phyloP scores from a whole-genome alignment of 1,140 invertebrate species.

The Harpegnathos saltator region DNA sequence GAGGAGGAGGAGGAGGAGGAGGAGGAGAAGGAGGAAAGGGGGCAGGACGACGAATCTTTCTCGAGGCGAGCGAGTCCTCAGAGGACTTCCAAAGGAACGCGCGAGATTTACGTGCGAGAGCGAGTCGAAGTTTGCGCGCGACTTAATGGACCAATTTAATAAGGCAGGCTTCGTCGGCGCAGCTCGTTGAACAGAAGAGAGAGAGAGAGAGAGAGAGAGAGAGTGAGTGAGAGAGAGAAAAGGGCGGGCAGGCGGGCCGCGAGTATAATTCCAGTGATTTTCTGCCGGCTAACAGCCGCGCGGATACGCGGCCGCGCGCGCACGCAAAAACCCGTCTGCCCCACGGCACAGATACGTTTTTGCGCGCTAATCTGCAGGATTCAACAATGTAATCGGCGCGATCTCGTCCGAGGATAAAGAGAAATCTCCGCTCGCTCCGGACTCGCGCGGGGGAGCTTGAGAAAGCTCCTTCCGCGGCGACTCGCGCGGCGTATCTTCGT shows the following conservation, averaged over 20 bases:
- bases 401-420: conserved; percentile 31
- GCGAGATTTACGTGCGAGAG: neutral
- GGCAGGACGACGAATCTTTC: neutral
- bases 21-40: too few species aligned
- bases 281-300: conserved; percentile 24
- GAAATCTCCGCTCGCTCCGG: neutral
- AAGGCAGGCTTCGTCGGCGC: conserved; percentile 26
- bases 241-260: conserved; percentile 28
- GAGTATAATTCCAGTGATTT: conserved; percentile 65
- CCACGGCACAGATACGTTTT: conserved; percentile 20
- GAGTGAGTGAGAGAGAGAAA: too few species aligned
- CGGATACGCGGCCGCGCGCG: conserved; percentile 7
- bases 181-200: conserved; percentile 18
- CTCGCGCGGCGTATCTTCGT: too few species aligned
- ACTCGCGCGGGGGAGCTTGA: conserved; percentile 2
- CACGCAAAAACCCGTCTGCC: conserved; percentile 43
- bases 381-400: conserved; percentile 44
- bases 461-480: conserved; percentile 8
- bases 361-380: conserved; percentile 37
- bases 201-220: too few species aligned
- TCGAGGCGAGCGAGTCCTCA: neutral
- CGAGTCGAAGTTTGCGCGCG: conserved; percentile 33
- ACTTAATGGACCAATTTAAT: conserved; percentile 57
- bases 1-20: too few species aligned
- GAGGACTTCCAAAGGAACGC: neutral